Percentiles rank a stretch among this genome's conserved stretches.
These are phyloP conservation scores for Melanogrammus aeglefinus DNA, from an alignment of 2,797 vertebrate species.

Conservation along the genomic window DNA sequence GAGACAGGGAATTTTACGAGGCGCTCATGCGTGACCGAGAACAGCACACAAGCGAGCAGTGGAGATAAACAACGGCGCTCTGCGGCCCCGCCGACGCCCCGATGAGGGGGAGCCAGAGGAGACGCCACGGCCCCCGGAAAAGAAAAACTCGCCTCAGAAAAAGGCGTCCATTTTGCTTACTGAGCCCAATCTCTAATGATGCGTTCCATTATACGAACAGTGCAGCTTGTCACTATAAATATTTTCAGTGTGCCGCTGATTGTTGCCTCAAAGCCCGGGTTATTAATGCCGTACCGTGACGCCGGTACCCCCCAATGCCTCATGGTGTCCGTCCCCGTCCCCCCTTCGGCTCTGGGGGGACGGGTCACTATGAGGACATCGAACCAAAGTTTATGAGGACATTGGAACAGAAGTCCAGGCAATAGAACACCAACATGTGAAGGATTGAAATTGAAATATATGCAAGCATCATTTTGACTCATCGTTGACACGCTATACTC, in stretches of 20 bases:
- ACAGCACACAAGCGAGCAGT: slow-evolving; percentile 65
- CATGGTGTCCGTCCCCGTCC: neutral
- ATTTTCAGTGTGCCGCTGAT: slow-evolving; percentile 29
- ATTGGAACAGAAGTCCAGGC: too few relatives aligned
- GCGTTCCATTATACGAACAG: slow-evolving; percentile 27
- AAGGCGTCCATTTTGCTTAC: slow-evolving; percentile 47
- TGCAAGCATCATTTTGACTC: neutral
- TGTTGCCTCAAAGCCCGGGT: slow-evolving; percentile 16
- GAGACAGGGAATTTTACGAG: slow-evolving; percentile 71
- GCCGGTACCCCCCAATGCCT: neutral
- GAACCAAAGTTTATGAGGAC: too few relatives aligned
- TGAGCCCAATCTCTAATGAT: slow-evolving; percentile 27
- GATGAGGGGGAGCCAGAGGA: slow-evolving; percentile 36
- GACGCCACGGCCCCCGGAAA: slow-evolving; percentile 23
- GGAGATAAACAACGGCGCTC: slow-evolving; percentile 72
- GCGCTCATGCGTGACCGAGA: slow-evolving; percentile 65
- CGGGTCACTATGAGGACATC: neutral
- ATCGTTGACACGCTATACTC: neutral
- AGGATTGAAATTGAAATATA: neutral
- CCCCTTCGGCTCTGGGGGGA: neutral
- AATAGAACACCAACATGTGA: too few relatives aligned
- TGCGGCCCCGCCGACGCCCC: slow-evolving; percentile 47
- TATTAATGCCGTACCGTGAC: slow-evolving; percentile 4
- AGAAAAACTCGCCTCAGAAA: neutral
- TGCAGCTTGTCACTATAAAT: slow-evolving; percentile 32